Base-by-base conservation (phyloP, 2,797 vertebrate species). In the Garrulus glandarius region DNA sequence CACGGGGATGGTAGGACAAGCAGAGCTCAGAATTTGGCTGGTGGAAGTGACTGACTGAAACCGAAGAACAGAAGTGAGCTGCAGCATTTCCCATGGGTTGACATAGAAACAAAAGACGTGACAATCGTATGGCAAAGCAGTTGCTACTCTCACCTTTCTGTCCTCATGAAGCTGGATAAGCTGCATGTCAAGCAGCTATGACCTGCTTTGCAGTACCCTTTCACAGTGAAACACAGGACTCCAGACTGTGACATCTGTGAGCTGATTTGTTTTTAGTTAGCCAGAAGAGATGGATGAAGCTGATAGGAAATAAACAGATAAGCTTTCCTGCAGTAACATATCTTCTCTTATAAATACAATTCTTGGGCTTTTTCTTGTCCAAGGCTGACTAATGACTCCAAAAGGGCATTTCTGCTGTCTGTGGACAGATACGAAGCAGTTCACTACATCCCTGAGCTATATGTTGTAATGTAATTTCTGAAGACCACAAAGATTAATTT, bases 381-480 rank as follows among this genome's bases (percentile, higher is more conserved):
- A 39, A 18, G 53, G 70, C 52, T 94, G 77, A 93, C 61, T 86
- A 55, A 93, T 81, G 80, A 76, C 72, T 84, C 14, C 6, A 75
- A 68, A 92, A 88, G 69, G 50, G 12, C 43, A 17, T n/a, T 92
- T 91, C 26, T 81, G 49, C 67, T 86, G 43, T 60, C 84, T 60
- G 3, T 26, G 56, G 57, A 74, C 41, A 49, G 75, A 74, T 80
- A 80, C 18, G 68, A 80, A 56, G 26, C 83, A 16, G 19, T n/a
- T 63, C 52, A 32, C 52, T 59, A 4, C 65, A 32, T 81, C 69
- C 67, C 55, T 87, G 77, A 93, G 81, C 81, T 84, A 6, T 65
- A 36, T 15, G 34, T 84, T 67, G 43, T 82, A 93, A 93, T 70
- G 49, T 37, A 67, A 89, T 95, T 94, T 83, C 63, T 94, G 56